These are phyloP conservation scores for Gryllus bimaculatus DNA, from an alignment of 1,140 invertebrate genomes.

Conservation along the genomic window DNA sequence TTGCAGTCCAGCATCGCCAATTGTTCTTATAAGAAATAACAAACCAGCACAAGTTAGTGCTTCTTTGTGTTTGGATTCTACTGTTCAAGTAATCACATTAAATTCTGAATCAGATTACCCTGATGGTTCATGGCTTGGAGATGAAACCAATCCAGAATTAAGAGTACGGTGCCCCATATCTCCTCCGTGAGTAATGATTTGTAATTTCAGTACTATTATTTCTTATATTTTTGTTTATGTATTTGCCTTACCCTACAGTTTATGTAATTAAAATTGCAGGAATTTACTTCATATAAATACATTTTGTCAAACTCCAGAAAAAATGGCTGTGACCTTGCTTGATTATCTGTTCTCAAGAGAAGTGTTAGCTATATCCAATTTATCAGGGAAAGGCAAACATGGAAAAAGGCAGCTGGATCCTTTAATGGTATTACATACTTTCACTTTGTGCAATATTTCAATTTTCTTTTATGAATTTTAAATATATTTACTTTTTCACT, in stretches of 20 bases:
- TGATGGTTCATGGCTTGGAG: conserved; percentile 45
- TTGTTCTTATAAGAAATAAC: conserved; percentile 12
- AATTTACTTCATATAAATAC: conserved; percentile 44
- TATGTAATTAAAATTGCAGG: conserved; percentile 29
- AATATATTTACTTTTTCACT: not conserved
- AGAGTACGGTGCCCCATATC: conserved; percentile 42
- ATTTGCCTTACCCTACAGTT: not conserved
- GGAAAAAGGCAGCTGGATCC: conserved; percentile 46
- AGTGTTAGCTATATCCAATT: conserved; percentile 41
- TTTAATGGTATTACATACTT: conserved; percentile 31
- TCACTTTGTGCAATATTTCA: not conserved
- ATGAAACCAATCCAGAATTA: conserved; percentile 40
- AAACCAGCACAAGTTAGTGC: conserved; percentile 21
- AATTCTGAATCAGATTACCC: conserved; percentile 40
- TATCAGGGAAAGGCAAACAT: conserved; percentile 44
- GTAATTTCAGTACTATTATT: not conserved
- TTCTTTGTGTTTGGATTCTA: conserved; percentile 23
- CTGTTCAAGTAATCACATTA: conserved; percentile 29
- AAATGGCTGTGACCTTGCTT: conserved; percentile 45
- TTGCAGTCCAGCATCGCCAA: not conserved
- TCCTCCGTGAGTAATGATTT: conserved; percentile 24
- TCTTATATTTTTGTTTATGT: not conserved
- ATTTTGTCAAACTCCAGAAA: conserved; percentile 42
- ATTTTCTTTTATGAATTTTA: not conserved
- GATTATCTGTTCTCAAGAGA: conserved; percentile 45